phyloP scores from a whole-genome alignment of 2,113 vertebrate species.

The Myrmecophaga tridactyla region DNA sequence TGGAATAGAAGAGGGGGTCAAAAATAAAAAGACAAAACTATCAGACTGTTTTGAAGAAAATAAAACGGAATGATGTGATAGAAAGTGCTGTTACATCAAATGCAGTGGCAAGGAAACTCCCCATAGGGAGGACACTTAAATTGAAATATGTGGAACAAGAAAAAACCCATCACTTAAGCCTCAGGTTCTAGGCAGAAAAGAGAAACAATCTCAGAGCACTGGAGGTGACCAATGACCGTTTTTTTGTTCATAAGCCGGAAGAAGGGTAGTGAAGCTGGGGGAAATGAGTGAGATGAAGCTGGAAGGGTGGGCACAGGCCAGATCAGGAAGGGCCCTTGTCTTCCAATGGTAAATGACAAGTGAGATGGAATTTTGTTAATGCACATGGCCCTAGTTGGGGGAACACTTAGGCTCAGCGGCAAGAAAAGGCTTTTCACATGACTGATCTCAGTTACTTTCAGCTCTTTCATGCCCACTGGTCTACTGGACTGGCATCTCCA shows the following conservation, averaged over 20 bases:
- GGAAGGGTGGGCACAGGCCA: not conserved
- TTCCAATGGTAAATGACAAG: constrained; percentile 3
- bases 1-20: not conserved
- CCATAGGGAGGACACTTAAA: not conserved
- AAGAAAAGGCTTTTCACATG: not conserved
- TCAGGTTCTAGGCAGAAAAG: not conserved
- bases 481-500: not conserved
- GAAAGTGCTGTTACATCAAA: not conserved
- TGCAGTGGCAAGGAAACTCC: not conserved
- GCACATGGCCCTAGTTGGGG: not conserved
- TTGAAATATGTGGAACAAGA: not conserved
- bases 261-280: not conserved
- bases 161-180: not conserved
- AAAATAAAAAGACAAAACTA: too few species aligned
- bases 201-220: not conserved
- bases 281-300: not conserved
- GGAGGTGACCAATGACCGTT: not conserved
- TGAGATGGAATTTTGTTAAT: not conserved
- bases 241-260: not conserved
- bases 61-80: not conserved
- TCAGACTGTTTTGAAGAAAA: not conserved
- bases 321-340: not conserved
- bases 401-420: not conserved
- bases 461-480: not conserved
- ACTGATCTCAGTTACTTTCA: constrained; percentile 1